Evolutionary conservation across 2,797 vertebrate species (phyloP), one percentile per base, ranked within the genome.

Genomic region (Cynopterus sphinx): DNA sequence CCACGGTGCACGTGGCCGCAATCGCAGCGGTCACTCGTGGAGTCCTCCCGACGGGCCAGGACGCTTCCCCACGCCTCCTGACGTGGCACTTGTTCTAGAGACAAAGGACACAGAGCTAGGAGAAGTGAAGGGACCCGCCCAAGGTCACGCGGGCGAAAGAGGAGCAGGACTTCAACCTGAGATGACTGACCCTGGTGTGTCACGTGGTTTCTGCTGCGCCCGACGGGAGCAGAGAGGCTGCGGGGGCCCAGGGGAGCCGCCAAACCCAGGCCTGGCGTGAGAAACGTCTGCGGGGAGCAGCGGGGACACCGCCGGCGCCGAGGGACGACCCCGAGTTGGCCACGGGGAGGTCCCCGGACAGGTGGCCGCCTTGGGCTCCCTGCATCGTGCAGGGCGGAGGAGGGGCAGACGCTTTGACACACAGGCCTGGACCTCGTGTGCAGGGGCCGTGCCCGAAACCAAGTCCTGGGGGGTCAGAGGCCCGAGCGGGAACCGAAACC

Each of bases 21-120:
- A 0, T 0, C 5, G 0, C 28, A 2, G 13, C 1, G 33, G 16
- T n/a, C 26, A 4, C 4, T 10, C 4, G 0, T 0, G 19, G 4
- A 0, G 36, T 26, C 39, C 17, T 57, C 2, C 15, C 7, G 0
- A 12, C 0, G 11, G 2, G 10, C 73, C 22, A 6, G 39, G 79
- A 41, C 28, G 43, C 74, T 33, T 46, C 43, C 43, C 43, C 43
- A 46, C 9, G 43, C 43, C 43, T 9, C 43, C 22, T 43, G 17
- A 8, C 2, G 28, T 39, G 19, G 28, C 10, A 1, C 36, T 53
- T 21, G 49, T 33, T 68, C 53, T 49, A 12, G 3, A 43, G 75
- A 61, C 16, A 13, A 13, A 61, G 73, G 41, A 43, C 11, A 9
- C n/a, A 9, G 36, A 67, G 15, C 33, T 49, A 4, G 46, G 68